phyloP scores from a whole-genome alignment of 2,797 vertebrate species.

The Galaxias olidus region DNA sequence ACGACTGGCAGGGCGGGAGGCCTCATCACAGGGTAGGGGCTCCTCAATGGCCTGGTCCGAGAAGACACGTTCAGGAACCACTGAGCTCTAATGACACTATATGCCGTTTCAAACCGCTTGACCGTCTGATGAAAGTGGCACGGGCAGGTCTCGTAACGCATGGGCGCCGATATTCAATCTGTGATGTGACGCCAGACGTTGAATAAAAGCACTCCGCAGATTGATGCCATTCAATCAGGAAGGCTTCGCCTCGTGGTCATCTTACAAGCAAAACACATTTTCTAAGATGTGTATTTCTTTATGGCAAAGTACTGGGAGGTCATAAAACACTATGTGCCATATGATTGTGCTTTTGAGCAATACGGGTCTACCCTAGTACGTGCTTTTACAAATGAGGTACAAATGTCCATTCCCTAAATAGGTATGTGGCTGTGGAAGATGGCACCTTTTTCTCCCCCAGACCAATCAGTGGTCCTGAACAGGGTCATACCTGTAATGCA shows the following conservation, averaged over 20 bases:
- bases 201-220: conserved; percentile 42
- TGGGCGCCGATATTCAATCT: conserved; percentile 37
- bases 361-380: not conserved
- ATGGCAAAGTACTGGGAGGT: conserved; percentile 54
- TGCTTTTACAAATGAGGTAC: conserved; percentile 28
- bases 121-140: conserved; percentile 20
- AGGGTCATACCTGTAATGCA: conserved; percentile 60
- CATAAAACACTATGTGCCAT: conserved; percentile 48
- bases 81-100: conserved; percentile 19
- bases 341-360: not conserved
- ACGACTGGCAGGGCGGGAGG: conserved; percentile 39
- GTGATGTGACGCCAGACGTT: conserved; percentile 18
- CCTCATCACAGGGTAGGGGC: not conserved
- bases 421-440: conserved; percentile 62
- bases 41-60: not conserved
- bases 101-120: conserved; percentile 22
- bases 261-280: conserved; percentile 47
- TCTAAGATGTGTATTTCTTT: conserved; percentile 45
- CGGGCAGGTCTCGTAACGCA: conserved; percentile 34
- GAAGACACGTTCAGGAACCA: not conserved
- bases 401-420: conserved; percentile 50
- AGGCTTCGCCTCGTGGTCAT: conserved; percentile 53
- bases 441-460: conserved; percentile 32
- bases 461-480: conserved; percentile 9
- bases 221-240: conserved; percentile 43